Base-by-base conservation (phyloP, 2,797 vertebrate species). In the Acomys russatus region DNA sequence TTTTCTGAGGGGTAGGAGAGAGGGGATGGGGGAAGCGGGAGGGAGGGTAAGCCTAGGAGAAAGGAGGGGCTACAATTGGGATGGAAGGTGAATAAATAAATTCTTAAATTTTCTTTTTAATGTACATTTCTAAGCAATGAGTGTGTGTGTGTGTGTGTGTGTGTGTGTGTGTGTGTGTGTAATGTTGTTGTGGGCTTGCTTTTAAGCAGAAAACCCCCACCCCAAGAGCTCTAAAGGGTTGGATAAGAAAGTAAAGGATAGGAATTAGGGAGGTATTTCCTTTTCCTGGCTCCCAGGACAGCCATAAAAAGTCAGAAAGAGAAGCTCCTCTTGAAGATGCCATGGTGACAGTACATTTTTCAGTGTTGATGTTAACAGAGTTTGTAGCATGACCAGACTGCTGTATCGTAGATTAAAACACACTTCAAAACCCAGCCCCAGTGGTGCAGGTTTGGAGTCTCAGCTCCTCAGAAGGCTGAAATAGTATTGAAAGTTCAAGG, bases 361-460 rank as follows among this genome's bases (percentile, higher is more conserved):
- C 85, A 92, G 66, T 56, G 49, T 23, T 87, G 74, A 83, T 33
- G 80, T 12, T 66, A 93, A 56, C n/a, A 86, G 86, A 70, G 18
- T 87, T 76, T 86, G 64, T 90, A 93, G 28, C 23, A 9, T 73
- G 80, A 82, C 54, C 51, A 80, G 86, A 49, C 23, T 61, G n/a
- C 51, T 71, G 59, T 68, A 59, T 73, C 78, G 18, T 11, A 49
- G 77, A 74, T 63, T 78, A 76, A 76, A 80, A 63, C 54, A 61
- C 1, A 71, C 33, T 71, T 44, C 68, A 38, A 61, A 88, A 38
- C 30, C 70, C 38, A 38, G 35, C 11, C 25, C 54, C 59, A 23
- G 15, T 73, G 54, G n/a, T 59, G 1, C 6, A 30, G 49, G n/a
- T 25, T 56, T 73, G 54, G 25, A 38, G 44, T 61, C 70, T 73